Evolutionary conservation across 2,797 vertebrate genomes (phyloP).

Genomic region (Spinibarbus caldwelli): DNA sequence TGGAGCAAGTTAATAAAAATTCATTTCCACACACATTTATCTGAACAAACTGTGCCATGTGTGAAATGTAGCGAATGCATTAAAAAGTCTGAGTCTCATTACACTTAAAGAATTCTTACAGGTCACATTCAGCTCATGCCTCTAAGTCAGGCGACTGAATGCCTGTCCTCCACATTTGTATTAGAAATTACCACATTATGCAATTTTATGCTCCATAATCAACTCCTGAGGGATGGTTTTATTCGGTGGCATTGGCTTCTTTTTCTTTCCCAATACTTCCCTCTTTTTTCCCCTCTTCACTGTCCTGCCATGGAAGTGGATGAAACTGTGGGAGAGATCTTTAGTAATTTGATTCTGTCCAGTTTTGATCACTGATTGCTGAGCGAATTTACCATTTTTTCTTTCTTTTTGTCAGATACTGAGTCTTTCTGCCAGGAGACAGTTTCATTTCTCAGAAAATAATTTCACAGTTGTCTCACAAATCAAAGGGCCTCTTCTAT

Average conservation of each 20-base stretch:
- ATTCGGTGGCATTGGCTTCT: background rate
- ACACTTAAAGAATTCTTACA: slow-evolving; percentile 78
- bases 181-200: slow-evolving; percentile 78
- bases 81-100: slow-evolving; percentile 74
- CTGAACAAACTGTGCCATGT: background rate
- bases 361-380: slow-evolving; percentile 63
- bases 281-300: slow-evolving; percentile 45
- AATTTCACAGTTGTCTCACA: slow-evolving; percentile 61
- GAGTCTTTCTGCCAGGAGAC: slow-evolving; percentile 28
- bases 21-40: background rate
- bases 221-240: slow-evolving; percentile 73
- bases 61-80: slow-evolving; percentile 52
- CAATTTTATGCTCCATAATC: slow-evolving; percentile 76
- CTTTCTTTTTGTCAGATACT: slow-evolving; percentile 59
- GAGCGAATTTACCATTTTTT: slow-evolving; percentile 72
- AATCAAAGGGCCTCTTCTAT: slow-evolving; percentile 62
- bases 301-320: background rate
- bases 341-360: slow-evolving; percentile 55
- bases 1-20: background rate
- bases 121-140: slow-evolving; percentile 74
- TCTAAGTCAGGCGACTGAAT: slow-evolving; percentile 69
- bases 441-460: slow-evolving; percentile 67
- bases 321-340: slow-evolving; percentile 55
- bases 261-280: slow-evolving; percentile 17
- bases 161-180: slow-evolving; percentile 74